phyloP scores from a whole-genome alignment of 2,113 vertebrate species.

The Oryzias melastigma region DNA sequence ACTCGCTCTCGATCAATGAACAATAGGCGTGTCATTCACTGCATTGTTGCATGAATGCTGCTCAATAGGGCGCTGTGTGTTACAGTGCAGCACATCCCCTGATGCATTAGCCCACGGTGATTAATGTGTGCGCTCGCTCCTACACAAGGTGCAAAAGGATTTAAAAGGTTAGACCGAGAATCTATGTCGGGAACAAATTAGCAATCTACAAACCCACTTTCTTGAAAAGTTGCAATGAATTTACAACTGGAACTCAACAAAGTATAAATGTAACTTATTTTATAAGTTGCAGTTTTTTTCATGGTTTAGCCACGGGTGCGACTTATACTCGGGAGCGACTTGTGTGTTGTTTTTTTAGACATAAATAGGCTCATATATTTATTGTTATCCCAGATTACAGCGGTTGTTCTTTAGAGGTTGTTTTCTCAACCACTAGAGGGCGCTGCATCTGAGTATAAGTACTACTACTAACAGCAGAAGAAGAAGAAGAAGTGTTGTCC shows the following conservation, averaged over 20 bases:
- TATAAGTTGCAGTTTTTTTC: no score
- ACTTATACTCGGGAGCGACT: no score
- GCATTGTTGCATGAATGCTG: constrained; percentile 41
- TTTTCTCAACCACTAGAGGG: no score
- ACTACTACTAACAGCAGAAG: no score
- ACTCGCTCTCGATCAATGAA: constrained; percentile 12
- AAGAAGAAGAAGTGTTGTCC: no score
- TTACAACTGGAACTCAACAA: not conserved
- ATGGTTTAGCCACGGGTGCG: no score
- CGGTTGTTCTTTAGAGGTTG: no score
- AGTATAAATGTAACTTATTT: no score
- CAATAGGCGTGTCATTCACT: constrained; percentile 19
- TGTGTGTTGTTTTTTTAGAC: no score
- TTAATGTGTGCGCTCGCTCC: constrained; percentile 23
- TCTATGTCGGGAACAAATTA: constrained; percentile 28
- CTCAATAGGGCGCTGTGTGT: constrained; percentile 20
- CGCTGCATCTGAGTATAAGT: no score
- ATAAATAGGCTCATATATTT: no score
- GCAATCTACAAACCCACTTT: not conserved
- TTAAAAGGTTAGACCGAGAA: constrained; percentile 27
- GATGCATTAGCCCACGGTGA: constrained; percentile 27
- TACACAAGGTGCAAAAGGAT: constrained; percentile 9
- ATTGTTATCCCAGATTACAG: no score
- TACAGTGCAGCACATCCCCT: constrained; percentile 18
- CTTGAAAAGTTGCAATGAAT: not conserved